phyloP scores from a whole-genome alignment of 1,140 invertebrate species.

The Bombus superbus region DNA sequence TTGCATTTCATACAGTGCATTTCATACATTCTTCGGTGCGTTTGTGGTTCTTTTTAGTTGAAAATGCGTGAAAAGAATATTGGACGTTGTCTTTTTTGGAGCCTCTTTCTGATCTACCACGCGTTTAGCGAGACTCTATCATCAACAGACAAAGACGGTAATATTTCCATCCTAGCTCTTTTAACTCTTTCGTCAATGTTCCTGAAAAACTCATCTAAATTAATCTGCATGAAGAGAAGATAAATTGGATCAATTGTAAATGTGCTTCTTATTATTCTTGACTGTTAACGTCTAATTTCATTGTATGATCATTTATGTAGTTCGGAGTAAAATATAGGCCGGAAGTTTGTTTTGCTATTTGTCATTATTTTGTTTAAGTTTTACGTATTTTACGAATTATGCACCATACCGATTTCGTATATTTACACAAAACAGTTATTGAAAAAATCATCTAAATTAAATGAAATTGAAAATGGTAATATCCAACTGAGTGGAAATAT shows the following conservation, averaged over 20 bases:
- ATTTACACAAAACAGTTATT: background rate
- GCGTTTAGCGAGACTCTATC: constrained; percentile 56
- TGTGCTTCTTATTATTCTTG: background rate
- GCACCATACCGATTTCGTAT: too few species aligned
- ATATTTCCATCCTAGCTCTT: background rate
- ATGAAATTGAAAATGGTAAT: background rate
- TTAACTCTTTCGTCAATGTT: background rate
- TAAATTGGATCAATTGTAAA: background rate
- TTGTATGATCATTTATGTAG: background rate
- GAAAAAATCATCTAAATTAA: background rate
- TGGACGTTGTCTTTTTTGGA: constrained; percentile 60
- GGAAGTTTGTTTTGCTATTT: background rate
- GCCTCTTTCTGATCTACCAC: constrained; percentile 60
- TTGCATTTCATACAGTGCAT: constrained; percentile 33
- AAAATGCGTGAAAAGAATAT: constrained; percentile 42
- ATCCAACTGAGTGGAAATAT: background rate
- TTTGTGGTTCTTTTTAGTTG: background rate
- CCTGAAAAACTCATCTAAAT: background rate
- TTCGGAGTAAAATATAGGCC: too few species aligned
- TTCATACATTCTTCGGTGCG: background rate
- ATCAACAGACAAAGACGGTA: constrained; percentile 64
- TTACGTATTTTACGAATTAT: background rate
- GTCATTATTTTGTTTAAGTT: background rate
- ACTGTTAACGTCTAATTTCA: background rate
- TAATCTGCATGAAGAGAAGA: background rate